A percentile compares a stretch with the other conserved stretches of the same genome.
These are phyloP conservation scores for Rhabdomys pumilio DNA, from an alignment of 2,797 vertebrate species.

Conservation along the genomic window DNA sequence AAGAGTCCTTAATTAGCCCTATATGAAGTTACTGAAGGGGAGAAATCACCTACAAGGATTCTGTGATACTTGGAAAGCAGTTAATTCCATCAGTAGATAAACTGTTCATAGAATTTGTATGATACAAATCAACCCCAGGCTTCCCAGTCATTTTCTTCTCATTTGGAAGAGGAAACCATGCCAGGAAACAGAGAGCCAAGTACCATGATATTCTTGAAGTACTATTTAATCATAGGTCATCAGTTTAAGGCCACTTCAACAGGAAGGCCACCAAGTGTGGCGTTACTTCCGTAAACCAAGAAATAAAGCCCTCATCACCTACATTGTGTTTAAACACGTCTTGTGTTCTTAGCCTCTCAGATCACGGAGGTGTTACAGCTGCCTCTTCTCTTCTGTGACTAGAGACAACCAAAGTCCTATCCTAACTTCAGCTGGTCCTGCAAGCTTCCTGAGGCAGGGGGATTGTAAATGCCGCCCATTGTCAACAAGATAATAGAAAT, in stretches of 20 bases:
- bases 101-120: neutral
- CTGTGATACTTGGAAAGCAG: constrained; percentile 27
- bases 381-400: neutral
- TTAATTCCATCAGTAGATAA: constrained; percentile 17
- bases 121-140: neutral
- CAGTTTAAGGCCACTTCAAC: neutral
- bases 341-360: neutral
- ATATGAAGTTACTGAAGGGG: constrained; percentile 5
- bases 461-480: neutral
- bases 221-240: constrained; percentile 34
- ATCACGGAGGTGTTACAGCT: neutral
- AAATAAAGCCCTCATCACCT: neutral
- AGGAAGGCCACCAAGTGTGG: neutral
- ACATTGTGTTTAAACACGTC: neutral
- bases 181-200: constrained; percentile 26
- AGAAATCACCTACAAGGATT: constrained; percentile 36
- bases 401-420: neutral
- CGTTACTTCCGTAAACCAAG: constrained; percentile 45
- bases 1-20: constrained; percentile 39
- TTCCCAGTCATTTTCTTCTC: neutral
- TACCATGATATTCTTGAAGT: constrained; percentile 8
- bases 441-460: neutral
- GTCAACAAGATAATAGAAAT: neutral
- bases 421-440: constrained; percentile 1
- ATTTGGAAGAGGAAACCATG: constrained; percentile 20